These are phyloP conservation scores for Tolypeutes matacus DNA, from an alignment of 2,797 vertebrate genomes.

Conservation along the genomic window DNA sequence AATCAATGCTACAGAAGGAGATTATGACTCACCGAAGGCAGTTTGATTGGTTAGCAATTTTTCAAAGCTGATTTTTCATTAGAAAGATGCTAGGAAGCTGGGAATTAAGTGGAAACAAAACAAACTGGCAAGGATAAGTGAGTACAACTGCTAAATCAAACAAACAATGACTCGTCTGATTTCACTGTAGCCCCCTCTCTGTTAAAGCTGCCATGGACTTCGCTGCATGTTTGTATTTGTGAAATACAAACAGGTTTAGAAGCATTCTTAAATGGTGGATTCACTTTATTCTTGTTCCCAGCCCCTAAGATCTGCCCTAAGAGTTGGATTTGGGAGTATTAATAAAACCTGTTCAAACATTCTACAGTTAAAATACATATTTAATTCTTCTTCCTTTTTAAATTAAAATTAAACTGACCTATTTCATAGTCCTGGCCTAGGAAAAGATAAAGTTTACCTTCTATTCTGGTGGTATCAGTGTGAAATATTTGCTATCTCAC, in stretches of 20 bases:
- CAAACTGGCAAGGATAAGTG: conserved; percentile 19
- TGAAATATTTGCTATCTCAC: conserved; percentile 54
- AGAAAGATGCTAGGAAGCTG: conserved; percentile 60
- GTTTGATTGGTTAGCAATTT: conserved; percentile 54
- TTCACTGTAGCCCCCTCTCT: not conserved
- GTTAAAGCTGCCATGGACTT: not conserved
- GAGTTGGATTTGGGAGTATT: not conserved
- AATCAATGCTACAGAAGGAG: not conserved
- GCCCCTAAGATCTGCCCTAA: not conserved
- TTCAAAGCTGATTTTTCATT: conserved; percentile 71
- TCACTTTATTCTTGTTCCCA: conserved; percentile 48
- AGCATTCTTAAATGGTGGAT: conserved; percentile 7
- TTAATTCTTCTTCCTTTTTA: conserved; percentile 55
- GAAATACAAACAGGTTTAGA: conserved; percentile 33
- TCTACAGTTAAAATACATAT: conserved; percentile 60
- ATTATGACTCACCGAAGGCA: conserved; percentile 44
- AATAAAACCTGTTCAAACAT: conserved; percentile 47
- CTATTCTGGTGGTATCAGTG: not conserved
- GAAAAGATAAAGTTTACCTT: conserved; percentile 56
- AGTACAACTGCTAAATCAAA: conserved; percentile 42
- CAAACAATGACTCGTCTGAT: conserved; percentile 53
- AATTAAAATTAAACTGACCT: conserved; percentile 46
- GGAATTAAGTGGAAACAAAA: conserved; percentile 67
- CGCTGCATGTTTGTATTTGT: not conserved
- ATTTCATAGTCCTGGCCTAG: not conserved